Conservation (phyloP, 2,888 invertebrate genomes). For the Seira ritae region DNA sequence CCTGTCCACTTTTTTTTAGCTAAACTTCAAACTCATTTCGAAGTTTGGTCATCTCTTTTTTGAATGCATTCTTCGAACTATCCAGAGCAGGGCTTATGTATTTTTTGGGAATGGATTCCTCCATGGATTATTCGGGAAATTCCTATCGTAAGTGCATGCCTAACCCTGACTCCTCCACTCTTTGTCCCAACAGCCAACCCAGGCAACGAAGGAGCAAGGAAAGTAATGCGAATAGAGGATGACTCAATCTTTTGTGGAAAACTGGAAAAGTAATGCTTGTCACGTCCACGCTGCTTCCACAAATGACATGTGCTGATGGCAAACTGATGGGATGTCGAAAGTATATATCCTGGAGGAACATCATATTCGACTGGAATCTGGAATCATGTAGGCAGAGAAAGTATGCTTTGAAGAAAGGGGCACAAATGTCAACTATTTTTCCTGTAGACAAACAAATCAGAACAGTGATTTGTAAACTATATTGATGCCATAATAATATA, state of each 20-base stretch:
- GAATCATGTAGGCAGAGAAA: background rate
- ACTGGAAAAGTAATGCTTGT: slow-evolving; percentile 57
- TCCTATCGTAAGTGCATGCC: slow-evolving; percentile 21
- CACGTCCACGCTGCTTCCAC: slow-evolving; percentile 51
- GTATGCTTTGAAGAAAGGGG: background rate
- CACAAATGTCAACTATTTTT: background rate
- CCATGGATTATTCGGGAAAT: slow-evolving; percentile 35
- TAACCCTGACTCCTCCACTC: background rate
- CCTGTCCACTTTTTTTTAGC: slow-evolving; percentile 7
- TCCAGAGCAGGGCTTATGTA: slow-evolving; percentile 8
- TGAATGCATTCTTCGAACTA: slow-evolving; percentile 26
- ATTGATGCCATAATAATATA: background rate
- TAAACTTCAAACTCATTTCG: slow-evolving; percentile 33
- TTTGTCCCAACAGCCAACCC: slow-evolving; percentile 44
- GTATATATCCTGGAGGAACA: slow-evolving; percentile 50
- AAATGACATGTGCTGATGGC: slow-evolving; percentile 69
- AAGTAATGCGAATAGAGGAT: background rate
- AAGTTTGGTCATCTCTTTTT: slow-evolving; percentile 57
- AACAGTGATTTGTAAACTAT: background rate
- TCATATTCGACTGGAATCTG: slow-evolving; percentile 20
- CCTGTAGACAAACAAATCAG: slow-evolving; percentile 15
- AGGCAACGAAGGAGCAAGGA: slow-evolving; percentile 1
- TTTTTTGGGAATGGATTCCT: slow-evolving; percentile 26
- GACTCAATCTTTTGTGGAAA: slow-evolving; percentile 7
- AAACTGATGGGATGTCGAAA: slow-evolving; percentile 58